Percentiles rank a stretch among this genome's conserved stretches.
These are phyloP conservation scores for Rhinoraja longicauda DNA, from an alignment of 2,797 vertebrate genomes.

Conservation along the genomic window DNA sequence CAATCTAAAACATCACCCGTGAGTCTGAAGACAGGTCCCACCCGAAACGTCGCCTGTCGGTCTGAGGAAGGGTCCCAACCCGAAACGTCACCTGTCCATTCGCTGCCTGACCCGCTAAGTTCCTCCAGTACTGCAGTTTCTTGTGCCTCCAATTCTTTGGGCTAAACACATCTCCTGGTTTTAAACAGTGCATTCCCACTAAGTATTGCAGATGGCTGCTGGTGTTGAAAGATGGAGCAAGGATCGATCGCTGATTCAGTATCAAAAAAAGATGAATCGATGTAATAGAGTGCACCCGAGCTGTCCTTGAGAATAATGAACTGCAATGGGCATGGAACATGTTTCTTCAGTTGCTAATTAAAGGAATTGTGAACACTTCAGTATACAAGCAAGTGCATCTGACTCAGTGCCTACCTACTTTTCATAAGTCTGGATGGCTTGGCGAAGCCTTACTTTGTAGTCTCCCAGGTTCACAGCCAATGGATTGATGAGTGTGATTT, in stretches of 20 bases:
- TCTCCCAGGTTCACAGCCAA: constrained; percentile 59
- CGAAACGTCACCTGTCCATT: too few species aligned
- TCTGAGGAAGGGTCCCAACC: too few species aligned
- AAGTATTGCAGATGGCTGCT: too few species aligned
- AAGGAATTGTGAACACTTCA: not conserved
- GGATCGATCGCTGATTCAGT: not conserved
- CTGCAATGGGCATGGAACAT: not conserved
- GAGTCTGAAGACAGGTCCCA: too few species aligned
- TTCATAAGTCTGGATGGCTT: constrained; percentile 61
- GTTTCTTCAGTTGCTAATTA: not conserved
- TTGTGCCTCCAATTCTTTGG: not conserved
- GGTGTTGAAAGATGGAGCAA: not conserved
- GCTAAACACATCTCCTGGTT: not conserved
- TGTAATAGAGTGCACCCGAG: not conserved
- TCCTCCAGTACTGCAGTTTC: too few species aligned
- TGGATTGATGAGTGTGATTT: constrained; percentile 60
- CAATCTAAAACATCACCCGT: too few species aligned
- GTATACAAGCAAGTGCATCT: not conserved
- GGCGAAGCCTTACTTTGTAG: constrained; percentile 61
- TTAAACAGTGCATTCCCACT: not conserved
- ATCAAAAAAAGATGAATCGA: not conserved
- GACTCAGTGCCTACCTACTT: constrained; percentile 52
- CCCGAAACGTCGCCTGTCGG: too few species aligned
- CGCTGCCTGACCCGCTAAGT: too few species aligned
- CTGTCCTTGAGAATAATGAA: too few species aligned